Percentiles rank a stretch among this genome's conserved stretches.
These are phyloP conservation scores for Acrocephalus kingi DNA, from an alignment of 2,113 vertebrate species.

Conservation along the genomic window DNA sequence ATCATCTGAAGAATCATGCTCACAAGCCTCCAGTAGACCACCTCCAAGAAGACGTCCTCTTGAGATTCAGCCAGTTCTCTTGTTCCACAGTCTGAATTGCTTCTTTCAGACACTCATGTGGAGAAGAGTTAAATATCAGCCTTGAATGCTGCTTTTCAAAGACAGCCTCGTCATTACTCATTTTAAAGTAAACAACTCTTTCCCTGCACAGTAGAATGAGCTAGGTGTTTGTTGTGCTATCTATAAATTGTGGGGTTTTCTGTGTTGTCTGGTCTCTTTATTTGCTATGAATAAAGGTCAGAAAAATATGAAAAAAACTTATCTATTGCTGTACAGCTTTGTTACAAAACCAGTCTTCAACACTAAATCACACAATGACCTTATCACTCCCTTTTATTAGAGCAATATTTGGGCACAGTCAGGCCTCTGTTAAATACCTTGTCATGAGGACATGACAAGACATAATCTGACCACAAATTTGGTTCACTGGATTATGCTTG, in stretches of 20 bases:
- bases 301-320: background rate
- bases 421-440: background rate
- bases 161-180: background rate
- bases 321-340: background rate
- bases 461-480: background rate
- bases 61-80: background rate
- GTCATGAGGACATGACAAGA: fast-evolving
- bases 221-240: background rate
- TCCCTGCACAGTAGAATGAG: background rate
- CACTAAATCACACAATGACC: background rate
- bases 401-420: background rate
- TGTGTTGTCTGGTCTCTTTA: background rate
- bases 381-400: background rate
- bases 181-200: conserved; percentile 18
- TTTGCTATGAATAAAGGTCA: background rate
- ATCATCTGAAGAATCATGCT: background rate
- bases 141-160: conserved; percentile 7
- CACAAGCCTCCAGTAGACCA: background rate
- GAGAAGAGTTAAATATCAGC: conserved; percentile 16
- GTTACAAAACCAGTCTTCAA: background rate
- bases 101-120: background rate
- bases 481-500: background rate
- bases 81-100: background rate
- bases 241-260: background rate
- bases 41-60: background rate